Evolutionary conservation across 2,797 vertebrate genomes (phyloP).

Genomic region (Podargus strigoides): DNA sequence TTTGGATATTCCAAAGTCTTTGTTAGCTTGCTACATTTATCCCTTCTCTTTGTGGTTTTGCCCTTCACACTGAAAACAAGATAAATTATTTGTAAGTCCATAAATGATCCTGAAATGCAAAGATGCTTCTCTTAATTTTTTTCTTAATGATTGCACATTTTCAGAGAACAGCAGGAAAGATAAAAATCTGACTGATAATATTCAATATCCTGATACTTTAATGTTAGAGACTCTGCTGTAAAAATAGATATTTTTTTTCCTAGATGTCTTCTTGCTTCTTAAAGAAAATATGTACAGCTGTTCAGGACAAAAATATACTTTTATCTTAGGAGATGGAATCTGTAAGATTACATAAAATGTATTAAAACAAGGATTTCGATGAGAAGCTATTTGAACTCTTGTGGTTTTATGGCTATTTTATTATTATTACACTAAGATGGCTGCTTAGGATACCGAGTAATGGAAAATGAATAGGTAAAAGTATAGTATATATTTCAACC

Average conservation of each 20-base stretch:
- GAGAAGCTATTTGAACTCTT: not conserved
- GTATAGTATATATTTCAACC: not conserved
- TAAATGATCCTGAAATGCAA: not conserved
- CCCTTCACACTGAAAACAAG: not conserved
- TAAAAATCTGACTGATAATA: not conserved
- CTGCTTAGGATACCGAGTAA: not conserved
- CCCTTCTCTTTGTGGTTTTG: not conserved
- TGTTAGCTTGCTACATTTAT: not conserved
- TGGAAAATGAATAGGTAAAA: not conserved
- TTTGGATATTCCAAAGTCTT: not conserved
- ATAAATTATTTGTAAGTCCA: not conserved
- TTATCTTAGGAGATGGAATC: rapidly evolving
- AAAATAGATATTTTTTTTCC: not conserved
- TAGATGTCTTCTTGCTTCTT: not conserved
- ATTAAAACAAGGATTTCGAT: not conserved
- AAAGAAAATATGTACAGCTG: not conserved
- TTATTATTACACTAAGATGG: rapidly evolving
- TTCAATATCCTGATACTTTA: not conserved
- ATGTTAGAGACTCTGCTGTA: not conserved
- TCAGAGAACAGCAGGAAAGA: not conserved
- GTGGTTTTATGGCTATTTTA: not conserved
- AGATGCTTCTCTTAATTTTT: not conserved
- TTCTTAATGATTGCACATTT: not conserved
- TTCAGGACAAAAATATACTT: not conserved
- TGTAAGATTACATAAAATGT: not conserved